Percentiles rank a stretch among this genome's conserved stretches.
These are phyloP conservation scores for Pitangus sulphuratus DNA, from an alignment of 2,797 vertebrate genomes.

Conservation along the genomic window DNA sequence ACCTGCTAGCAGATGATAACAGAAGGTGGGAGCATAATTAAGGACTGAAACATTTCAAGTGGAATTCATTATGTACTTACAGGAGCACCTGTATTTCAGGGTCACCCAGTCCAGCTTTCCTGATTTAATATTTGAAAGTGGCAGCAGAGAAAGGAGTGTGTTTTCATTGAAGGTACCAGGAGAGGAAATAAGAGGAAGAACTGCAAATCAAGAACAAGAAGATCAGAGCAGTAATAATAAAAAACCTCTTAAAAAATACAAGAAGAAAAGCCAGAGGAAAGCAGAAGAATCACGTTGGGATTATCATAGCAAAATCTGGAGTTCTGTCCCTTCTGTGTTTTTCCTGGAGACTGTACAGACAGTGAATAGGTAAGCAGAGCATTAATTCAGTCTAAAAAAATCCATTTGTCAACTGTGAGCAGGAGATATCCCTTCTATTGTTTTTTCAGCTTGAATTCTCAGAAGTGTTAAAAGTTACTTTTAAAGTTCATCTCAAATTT, in stretches of 20 bases:
- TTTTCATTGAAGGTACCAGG: not conserved
- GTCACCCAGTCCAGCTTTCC: not conserved
- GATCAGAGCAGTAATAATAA: not conserved
- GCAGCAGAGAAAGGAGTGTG: fast-evolving
- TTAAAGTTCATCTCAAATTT: not conserved
- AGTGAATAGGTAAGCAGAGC: not conserved
- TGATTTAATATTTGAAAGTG: not conserved
- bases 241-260: not conserved
- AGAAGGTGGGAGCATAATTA: not conserved
- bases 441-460: conserved; percentile 48
- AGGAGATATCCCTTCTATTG: not conserved
- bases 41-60: not conserved
- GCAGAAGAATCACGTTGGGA: not conserved
- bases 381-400: conserved; percentile 27
- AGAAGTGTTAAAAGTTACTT: not conserved
- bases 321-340: conserved; percentile 2
- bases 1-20: not conserved
- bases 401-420: not conserved
- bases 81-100: not conserved
- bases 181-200: not conserved
- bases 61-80: not conserved
- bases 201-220: not conserved
- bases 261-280: not conserved
- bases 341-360: not conserved
- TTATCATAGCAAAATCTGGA: conserved; percentile 9